phyloP scores from a whole-genome alignment of 2,888 invertebrate genomes.

The Mesodorylaimus sp. region DNA sequence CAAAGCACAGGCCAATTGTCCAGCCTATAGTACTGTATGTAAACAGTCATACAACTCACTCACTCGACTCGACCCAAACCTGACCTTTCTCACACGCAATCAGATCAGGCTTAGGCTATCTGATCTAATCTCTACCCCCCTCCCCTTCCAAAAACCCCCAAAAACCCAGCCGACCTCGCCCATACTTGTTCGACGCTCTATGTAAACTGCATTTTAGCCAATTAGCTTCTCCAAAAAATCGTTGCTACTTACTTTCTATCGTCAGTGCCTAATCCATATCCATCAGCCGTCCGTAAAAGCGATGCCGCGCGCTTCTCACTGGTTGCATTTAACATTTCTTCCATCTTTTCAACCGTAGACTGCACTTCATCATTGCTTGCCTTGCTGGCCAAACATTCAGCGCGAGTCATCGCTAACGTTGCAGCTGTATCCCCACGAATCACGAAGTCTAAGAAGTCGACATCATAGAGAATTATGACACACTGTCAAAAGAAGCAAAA shows the following conservation, averaged over 20 bases:
- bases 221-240: neutral
- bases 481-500: no score
- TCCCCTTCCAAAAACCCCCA: no score
- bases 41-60: no score
- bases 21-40: no score
- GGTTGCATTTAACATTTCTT: neutral
- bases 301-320: neutral
- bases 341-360: neutral
- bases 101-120: no score
- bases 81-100: no score
- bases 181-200: no score
- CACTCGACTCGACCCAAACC: no score
- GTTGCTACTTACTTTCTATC: neutral
- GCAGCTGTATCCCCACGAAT: neutral
- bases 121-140: no score
- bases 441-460: neutral
- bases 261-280: neutral
- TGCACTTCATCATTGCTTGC: neutral
- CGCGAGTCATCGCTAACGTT: neutral
- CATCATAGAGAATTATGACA: no score
- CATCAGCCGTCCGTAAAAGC: neutral
- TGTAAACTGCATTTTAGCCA: neutral
- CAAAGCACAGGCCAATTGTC: no score
- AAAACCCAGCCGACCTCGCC: no score
- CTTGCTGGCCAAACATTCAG: neutral